These are phyloP conservation scores for Himalopsyche tibetana DNA, from an alignment of 2,888 invertebrate genomes.

Conservation along the genomic window DNA sequence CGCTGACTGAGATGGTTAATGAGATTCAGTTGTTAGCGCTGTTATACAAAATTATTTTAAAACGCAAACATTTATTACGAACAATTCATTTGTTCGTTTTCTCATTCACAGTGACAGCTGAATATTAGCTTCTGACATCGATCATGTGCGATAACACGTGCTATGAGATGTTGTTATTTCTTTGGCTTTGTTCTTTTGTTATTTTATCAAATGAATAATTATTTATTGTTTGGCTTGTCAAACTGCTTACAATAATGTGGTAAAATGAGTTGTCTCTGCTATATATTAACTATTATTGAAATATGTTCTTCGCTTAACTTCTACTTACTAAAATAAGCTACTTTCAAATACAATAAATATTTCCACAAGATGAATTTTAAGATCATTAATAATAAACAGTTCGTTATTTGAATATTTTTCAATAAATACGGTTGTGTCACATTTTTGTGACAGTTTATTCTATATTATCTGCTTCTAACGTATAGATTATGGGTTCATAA, in stretches of 20 bases:
- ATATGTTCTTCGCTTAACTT: too few relatives aligned
- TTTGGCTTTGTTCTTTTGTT: not conserved
- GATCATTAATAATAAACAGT: too few relatives aligned
- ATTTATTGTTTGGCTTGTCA: not conserved
- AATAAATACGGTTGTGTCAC: too few relatives aligned
- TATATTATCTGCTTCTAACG: too few relatives aligned
- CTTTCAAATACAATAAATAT: too few relatives aligned
- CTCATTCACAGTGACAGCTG: not conserved
- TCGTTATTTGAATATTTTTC: too few relatives aligned
- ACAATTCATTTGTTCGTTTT: slow-evolving; percentile 9
- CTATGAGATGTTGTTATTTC: not conserved
- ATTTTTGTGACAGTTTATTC: too few relatives aligned
- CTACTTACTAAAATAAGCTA: too few relatives aligned
- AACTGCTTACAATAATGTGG: not conserved
- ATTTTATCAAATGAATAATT: not conserved
- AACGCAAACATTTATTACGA: not conserved
- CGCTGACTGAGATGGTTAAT: not conserved
- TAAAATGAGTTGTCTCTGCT: not conserved
- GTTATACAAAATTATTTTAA: not conserved
- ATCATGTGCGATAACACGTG: not conserved
- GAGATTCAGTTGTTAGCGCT: too few relatives aligned
- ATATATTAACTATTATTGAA: too few relatives aligned
- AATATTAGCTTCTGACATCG: slow-evolving; percentile 21
- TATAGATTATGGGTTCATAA: too few relatives aligned
- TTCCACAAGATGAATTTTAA: too few relatives aligned